Conservation (phyloP, 2,797 vertebrate genomes). For the Artibeus jamaicensis region DNA sequence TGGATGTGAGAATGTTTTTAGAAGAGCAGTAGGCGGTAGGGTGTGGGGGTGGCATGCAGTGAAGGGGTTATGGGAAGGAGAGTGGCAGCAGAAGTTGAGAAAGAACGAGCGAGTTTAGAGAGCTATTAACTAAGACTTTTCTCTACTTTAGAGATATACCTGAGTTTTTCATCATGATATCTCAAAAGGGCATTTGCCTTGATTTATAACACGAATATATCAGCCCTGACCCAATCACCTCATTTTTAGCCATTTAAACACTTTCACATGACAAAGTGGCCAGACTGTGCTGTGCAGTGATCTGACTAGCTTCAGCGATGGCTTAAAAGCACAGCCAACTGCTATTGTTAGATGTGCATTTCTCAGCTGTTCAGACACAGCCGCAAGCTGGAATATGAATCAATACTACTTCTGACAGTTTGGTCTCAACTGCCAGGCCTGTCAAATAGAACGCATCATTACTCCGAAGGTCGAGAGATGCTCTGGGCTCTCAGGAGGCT, state of each 20-base stretch:
- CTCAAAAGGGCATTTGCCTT: neutral
- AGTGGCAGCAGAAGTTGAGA: neutral
- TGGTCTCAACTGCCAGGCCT: neutral
- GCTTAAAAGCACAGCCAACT: neutral
- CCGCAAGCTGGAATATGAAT: neutral
- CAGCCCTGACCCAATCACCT: neutral
- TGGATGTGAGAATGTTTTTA: constrained; percentile 55
- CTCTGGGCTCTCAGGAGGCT: neutral
- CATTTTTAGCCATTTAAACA: neutral
- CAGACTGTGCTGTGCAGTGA: neutral
- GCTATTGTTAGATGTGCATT: neutral
- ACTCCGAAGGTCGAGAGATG: neutral
- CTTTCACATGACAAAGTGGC: neutral
- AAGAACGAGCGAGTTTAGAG: neutral
- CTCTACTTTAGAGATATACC: neutral
- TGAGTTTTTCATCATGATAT: neutral
- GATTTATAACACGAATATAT: neutral
- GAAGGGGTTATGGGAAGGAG: neutral
- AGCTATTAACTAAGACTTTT: fast-evolving
- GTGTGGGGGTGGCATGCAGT: constrained; percentile 24
- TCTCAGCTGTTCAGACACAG: neutral
- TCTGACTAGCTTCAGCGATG: neutral
- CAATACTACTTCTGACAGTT: neutral
- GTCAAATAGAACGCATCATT: neutral
- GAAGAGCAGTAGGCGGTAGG: constrained; percentile 46